Evolutionary conservation across 2,113 vertebrate genomes (phyloP).

Genomic region (Poeciliopsis turrubarensis): DNA sequence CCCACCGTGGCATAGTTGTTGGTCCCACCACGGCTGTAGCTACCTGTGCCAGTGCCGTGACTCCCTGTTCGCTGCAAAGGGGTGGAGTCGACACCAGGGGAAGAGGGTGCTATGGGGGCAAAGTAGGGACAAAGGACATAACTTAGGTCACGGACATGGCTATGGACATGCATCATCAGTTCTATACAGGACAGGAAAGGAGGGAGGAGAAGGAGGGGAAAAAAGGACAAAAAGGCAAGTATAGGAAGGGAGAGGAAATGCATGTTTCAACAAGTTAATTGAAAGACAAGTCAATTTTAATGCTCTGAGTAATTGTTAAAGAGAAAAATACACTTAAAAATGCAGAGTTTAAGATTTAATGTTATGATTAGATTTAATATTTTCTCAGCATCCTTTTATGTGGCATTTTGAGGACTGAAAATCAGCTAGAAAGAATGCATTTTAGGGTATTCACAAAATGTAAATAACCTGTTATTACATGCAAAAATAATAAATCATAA

Average conservation of each 20-base stretch:
- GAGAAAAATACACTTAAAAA: not conserved
- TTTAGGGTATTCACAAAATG: too few relatives aligned
- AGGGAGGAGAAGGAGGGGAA: slow-evolving; percentile 17
- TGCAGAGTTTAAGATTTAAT: not conserved
- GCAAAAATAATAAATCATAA: not conserved
- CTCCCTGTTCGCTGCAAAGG: slow-evolving; percentile 98
- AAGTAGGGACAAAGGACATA: slow-evolving; percentile 99
- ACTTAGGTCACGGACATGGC: slow-evolving; percentile 90
- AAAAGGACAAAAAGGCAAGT: slow-evolving; percentile 19
- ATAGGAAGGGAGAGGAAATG: slow-evolving; percentile 8
- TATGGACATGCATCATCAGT: slow-evolving; percentile 91
- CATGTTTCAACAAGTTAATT: slow-evolving; percentile 21
- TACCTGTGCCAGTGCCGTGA: slow-evolving; percentile 86
- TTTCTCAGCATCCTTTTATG: not conserved
- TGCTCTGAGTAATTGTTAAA: slow-evolving; percentile 4
- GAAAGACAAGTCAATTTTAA: slow-evolving; percentile 29
- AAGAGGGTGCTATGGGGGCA: slow-evolving; percentile 98
- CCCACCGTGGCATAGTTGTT: slow-evolving; percentile 78
- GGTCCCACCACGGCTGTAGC: slow-evolving; percentile 81
- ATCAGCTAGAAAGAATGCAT: too few relatives aligned
- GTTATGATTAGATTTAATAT: not conserved
- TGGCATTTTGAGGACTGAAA: too few relatives aligned
- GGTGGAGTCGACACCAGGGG: slow-evolving; percentile 99
- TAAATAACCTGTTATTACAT: too few relatives aligned
- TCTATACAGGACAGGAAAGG: slow-evolving; percentile 78